These are phyloP conservation scores for Halcyon badia DNA, from an alignment of 2,797 vertebrate genomes.

Conservation along the genomic window DNA sequence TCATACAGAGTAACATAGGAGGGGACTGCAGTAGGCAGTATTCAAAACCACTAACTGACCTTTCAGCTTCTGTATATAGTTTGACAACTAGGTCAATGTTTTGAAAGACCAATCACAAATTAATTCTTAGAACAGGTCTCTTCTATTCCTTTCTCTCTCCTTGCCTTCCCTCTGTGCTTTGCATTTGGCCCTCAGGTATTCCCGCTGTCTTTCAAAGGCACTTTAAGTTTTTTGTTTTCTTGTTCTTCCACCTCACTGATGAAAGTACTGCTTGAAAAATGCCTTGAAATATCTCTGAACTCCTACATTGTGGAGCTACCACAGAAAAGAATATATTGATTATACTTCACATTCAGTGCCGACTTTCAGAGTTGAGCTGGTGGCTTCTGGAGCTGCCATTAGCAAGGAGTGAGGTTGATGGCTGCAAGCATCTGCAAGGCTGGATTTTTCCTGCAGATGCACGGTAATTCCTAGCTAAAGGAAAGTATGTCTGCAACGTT, in stretches of 20 bases:
- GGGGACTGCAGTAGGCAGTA: slow-evolving; percentile 33
- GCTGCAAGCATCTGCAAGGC: slow-evolving; percentile 36
- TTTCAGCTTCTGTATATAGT: not conserved
- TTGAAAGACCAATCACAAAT: slow-evolving; percentile 48
- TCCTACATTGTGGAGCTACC: not conserved
- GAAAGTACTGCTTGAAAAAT: slow-evolving; percentile 44
- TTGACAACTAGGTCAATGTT: slow-evolving; percentile 30
- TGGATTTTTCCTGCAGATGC: slow-evolving; percentile 62
- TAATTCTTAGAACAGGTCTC: not conserved
- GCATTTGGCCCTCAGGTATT: slow-evolving; percentile 7
- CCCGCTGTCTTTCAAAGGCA: slow-evolving; percentile 25
- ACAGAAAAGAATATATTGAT: slow-evolving; percentile 61
- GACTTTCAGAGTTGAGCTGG: slow-evolving; percentile 39
- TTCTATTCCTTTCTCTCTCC: not conserved
- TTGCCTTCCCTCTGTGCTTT: not conserved
- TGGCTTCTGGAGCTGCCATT: slow-evolving; percentile 68
- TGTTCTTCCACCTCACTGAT: slow-evolving; percentile 22
- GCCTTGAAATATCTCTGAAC: slow-evolving; percentile 36
- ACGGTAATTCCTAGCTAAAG: slow-evolving; percentile 68
- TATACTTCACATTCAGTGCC: slow-evolving; percentile 57
- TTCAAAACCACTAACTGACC: slow-evolving; percentile 31
- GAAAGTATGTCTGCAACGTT: slow-evolving; percentile 53
- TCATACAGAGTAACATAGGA: not conserved
- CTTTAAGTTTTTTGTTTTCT: slow-evolving; percentile 18
- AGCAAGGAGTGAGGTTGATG: slow-evolving; percentile 66